phyloP scores from a whole-genome alignment of 1,140 invertebrate genomes.

The Drosophila pallidifrons region DNA sequence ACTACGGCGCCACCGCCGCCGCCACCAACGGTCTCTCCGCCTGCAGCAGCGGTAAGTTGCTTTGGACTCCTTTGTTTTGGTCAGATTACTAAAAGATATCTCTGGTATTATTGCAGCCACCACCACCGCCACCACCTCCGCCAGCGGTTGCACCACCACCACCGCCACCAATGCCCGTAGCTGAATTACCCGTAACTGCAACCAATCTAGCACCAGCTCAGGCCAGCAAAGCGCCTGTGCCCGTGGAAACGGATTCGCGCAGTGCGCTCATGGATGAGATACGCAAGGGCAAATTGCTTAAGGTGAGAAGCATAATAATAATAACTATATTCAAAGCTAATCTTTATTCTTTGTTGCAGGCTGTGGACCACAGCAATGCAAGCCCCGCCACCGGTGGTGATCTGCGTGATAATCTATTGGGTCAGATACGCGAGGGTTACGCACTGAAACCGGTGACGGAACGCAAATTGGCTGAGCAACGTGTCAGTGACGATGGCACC shows the following conservation, averaged over 20 bases:
- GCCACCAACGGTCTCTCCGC: conserved; percentile 63
- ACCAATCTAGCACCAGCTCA: conserved; percentile 66
- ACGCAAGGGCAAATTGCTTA: conserved; percentile 88
- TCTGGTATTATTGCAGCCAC: conserved; percentile 49
- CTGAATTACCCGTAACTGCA: conserved; percentile 71
- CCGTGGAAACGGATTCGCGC: conserved; percentile 85
- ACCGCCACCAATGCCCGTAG: conserved; percentile 75
- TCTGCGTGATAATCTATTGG: conserved; percentile 90
- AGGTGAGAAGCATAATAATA: conserved; percentile 83
- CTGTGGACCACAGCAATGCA: conserved; percentile 86
- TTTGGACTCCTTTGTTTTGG: neutral
- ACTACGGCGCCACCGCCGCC: conserved; percentile 67
- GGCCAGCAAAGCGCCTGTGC: conserved; percentile 49
- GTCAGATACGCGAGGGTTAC: conserved; percentile 92
- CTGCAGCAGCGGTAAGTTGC: conserved; percentile 75
- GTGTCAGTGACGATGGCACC: conserved; percentile 62
- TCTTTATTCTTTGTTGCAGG: conserved; percentile 84
- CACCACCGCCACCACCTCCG: conserved; percentile 75
- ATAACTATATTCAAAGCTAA: neutral
- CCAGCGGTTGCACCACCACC: conserved; percentile 71
- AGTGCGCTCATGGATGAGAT: conserved; percentile 92
- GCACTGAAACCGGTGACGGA: conserved; percentile 88
- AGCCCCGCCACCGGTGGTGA: conserved; percentile 83
- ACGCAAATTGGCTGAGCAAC: conserved; percentile 68
- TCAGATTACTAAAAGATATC: neutral